Evolutionary conservation across 2,888 invertebrate genomes (phyloP).

Genomic region (Hipparchia sbordonii): DNA sequence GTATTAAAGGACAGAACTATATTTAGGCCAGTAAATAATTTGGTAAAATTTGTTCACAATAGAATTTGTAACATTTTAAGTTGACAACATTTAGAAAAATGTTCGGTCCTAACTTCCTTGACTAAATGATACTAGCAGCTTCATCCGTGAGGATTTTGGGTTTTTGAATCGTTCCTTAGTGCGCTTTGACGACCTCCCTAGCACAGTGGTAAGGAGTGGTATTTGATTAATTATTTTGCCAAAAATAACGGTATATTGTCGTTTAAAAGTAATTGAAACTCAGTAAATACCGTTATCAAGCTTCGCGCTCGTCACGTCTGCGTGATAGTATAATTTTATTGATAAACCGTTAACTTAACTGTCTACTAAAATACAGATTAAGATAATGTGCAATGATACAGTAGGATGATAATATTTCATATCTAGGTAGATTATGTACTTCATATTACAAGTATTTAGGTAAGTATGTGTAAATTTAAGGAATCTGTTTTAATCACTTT

Average conservation of each 20-base stretch:
- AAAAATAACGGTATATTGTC: neutral
- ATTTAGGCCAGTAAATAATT: too few species aligned
- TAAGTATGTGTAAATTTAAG: neutral
- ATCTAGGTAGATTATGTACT: slow-evolving; percentile 10
- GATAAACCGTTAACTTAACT: slow-evolving; percentile 10
- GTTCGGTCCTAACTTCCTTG: too few species aligned
- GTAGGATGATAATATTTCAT: neutral
- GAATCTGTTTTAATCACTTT: neutral
- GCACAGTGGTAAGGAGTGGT: too few species aligned
- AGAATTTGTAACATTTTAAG: too few species aligned
- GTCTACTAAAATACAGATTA: slow-evolving; percentile 13
- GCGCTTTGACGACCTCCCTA: too few species aligned
- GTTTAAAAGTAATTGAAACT: neutral
- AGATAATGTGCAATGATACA: slow-evolving; percentile 3
- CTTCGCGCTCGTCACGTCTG: neutral
- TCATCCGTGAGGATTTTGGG: too few species aligned
- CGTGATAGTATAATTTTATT: slow-evolving; percentile 7
- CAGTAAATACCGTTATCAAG: neutral
- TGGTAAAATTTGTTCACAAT: too few species aligned
- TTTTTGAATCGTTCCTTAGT: too few species aligned
- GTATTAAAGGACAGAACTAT: too few species aligned
- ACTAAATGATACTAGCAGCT: too few species aligned
- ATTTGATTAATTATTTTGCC: neutral
- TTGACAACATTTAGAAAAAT: too few species aligned
- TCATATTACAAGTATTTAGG: neutral